Conservation (phyloP, 1,140 invertebrate species). For the Brachionus koreanus region DNA sequence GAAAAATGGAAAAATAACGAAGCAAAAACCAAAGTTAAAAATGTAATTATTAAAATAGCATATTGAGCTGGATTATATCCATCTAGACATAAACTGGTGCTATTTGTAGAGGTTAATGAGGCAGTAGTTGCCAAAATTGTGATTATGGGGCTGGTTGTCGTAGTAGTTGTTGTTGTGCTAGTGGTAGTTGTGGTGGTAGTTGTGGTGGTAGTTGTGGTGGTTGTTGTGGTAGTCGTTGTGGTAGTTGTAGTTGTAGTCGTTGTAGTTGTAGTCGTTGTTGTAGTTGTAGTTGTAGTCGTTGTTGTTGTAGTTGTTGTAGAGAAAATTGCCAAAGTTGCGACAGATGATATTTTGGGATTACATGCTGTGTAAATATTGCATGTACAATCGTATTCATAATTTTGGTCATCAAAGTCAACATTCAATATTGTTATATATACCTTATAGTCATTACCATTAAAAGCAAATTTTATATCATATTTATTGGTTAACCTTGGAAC, state of each 20-base stretch:
- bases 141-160: slow-evolving; percentile 11
- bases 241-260: slow-evolving; percentile 31
- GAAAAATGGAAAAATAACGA: slow-evolving; percentile 41
- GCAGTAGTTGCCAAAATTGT: background rate
- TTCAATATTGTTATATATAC: slow-evolving; percentile 7
- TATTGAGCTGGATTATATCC: slow-evolving; percentile 33
- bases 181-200: background rate
- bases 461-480: background rate
- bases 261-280: slow-evolving; percentile 25
- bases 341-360: background rate
- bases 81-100: background rate
- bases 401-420: background rate
- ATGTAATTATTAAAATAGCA: slow-evolving; percentile 17
- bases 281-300: background rate
- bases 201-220: background rate
- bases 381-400: slow-evolving; percentile 11
- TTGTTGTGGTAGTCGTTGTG: background rate
- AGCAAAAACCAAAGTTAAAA: background rate
- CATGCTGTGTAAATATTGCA: background rate
- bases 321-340: background rate
- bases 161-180: background rate
- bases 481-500: background rate
- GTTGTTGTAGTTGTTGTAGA: background rate
- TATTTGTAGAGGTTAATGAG: background rate
- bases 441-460: background rate